These are phyloP conservation scores for Pachyramphus minor DNA, from an alignment of 2,113 vertebrate genomes.

Conservation along the genomic window DNA sequence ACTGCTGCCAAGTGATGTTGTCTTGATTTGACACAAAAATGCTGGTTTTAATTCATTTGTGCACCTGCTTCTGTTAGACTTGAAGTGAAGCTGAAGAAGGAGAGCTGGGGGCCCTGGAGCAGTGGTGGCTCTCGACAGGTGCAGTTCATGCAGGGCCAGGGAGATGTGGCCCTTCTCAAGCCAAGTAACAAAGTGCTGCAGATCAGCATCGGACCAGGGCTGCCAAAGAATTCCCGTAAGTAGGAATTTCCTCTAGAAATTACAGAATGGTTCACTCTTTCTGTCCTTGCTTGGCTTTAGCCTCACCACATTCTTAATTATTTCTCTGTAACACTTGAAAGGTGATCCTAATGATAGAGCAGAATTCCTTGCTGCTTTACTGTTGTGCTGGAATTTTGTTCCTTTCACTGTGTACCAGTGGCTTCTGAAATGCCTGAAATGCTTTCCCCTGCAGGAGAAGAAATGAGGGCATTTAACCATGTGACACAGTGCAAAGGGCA, in stretches of 20 bases:
- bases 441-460: background rate
- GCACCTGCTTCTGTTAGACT: conserved; percentile 72
- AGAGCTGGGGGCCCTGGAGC: conserved; percentile 94
- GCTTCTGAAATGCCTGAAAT: background rate
- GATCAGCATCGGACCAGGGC: conserved; percentile 92
- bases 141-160: conserved; percentile 87
- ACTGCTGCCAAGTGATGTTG: background rate
- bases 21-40: background rate
- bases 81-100: conserved; percentile 96
- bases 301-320: background rate
- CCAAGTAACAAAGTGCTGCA: conserved; percentile 93
- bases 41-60: background rate
- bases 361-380: background rate
- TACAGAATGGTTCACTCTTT: background rate
- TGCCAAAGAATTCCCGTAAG: conserved; percentile 95
- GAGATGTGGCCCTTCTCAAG: conserved; percentile 83
- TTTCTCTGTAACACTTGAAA: background rate
- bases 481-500: background rate
- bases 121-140: conserved; percentile 89
- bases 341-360: background rate
- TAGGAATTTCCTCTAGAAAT: conserved; percentile 15
- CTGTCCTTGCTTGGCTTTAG: background rate
- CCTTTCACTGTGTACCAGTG: background rate
- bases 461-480: background rate
- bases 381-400: background rate